phyloP scores from a whole-genome alignment of 2,888 invertebrate genomes.

The Stenotaenia linearis region DNA sequence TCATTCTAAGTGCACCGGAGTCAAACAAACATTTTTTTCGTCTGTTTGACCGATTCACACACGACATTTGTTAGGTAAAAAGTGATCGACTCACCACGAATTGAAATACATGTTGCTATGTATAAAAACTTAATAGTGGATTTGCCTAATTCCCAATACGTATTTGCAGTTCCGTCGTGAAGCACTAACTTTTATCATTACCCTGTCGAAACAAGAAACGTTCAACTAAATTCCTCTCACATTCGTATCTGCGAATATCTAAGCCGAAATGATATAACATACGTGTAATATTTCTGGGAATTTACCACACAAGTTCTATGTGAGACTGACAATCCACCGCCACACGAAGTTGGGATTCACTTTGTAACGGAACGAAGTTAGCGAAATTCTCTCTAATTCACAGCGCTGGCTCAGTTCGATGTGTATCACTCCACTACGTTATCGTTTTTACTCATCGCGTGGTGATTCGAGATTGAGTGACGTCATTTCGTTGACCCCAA shows the following conservation, averaged over 20 bases:
- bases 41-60: background rate
- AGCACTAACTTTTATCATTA: conserved; percentile 16
- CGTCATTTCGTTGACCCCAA: background rate
- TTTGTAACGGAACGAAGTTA: conserved; percentile 7
- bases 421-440: background rate
- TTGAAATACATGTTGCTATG: background rate
- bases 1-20: too few relatives aligned
- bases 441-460: background rate
- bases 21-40: too few relatives aligned
- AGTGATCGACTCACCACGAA: background rate
- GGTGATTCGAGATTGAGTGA: background rate
- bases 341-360: conserved; percentile 16
- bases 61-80: background rate
- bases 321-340: background rate
- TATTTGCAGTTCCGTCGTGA: conserved; percentile 6
- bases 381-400: background rate
- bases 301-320: background rate
- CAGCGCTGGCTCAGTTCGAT: background rate
- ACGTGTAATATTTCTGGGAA: background rate
- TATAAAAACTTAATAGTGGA: conserved; percentile 14
- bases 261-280: background rate
- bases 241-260: background rate
- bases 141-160: conserved; percentile 11
- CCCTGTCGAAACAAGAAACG: background rate
- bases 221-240: background rate